Evolutionary conservation across 2,888 invertebrate species (phyloP).

Genomic region (Chymomyza procnemis): DNA sequence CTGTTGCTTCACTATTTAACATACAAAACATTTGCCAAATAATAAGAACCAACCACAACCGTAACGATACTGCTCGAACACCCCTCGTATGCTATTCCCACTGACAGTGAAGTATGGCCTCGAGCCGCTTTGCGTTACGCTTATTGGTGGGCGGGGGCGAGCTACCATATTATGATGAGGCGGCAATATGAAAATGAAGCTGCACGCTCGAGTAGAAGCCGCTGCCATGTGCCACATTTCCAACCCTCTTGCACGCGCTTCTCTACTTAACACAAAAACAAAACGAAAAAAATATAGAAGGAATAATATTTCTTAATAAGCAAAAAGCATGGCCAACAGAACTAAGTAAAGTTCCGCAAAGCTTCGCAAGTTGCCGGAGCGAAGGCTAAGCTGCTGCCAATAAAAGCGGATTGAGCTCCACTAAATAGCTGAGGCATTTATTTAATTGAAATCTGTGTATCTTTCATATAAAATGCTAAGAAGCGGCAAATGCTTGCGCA

Average conservation of each 20-base stretch:
- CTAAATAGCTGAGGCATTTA: constrained; percentile 61
- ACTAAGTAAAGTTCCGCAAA: constrained; percentile 20
- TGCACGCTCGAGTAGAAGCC: neutral
- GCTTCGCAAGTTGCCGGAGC: constrained; percentile 5
- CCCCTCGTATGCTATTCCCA: constrained; percentile 35
- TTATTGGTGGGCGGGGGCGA: neutral
- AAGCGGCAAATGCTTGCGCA: constrained; percentile 45
- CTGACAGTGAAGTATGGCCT: constrained; percentile 69
- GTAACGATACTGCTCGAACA: no score
- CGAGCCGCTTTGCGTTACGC: constrained; percentile 31
- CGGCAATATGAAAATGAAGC: constrained; percentile 2
- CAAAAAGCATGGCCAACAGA: constrained; percentile 36
- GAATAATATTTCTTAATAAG: constrained; percentile 51
- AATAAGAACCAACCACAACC: no score
- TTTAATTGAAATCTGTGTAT: constrained; percentile 59
- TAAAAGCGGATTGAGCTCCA: constrained; percentile 53
- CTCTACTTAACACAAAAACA: constrained; percentile 38
- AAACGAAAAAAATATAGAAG: constrained; percentile 5
- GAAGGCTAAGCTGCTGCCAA: constrained; percentile 31
- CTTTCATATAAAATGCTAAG: constrained; percentile 4
- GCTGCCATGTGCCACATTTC: neutral
- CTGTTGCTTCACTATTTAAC: no score
- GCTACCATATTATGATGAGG: constrained; percentile 1
- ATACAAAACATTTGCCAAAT: no score
- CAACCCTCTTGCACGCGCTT: constrained; percentile 12